These are phyloP conservation scores for Hirundo rustica DNA, from an alignment of 2,797 vertebrate species.

Conservation along the genomic window DNA sequence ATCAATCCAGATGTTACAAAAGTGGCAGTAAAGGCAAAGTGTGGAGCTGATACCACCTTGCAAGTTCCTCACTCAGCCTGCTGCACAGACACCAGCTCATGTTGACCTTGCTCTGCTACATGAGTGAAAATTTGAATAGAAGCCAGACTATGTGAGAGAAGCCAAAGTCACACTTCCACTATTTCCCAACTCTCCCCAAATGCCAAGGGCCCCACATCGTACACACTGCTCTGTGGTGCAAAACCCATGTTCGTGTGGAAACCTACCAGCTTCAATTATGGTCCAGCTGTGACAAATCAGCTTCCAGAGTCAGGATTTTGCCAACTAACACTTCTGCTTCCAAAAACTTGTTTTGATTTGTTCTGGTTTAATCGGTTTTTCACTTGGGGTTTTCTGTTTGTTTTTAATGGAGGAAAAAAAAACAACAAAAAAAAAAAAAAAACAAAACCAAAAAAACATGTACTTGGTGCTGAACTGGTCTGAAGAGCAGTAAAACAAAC, in stretches of 20 bases:
- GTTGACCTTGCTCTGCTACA: not conserved
- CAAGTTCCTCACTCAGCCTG: not conserved
- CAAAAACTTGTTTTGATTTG: not conserved
- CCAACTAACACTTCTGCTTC: not conserved
- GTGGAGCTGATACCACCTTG: not conserved
- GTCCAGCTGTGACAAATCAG: not conserved
- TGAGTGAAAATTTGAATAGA: not conserved
- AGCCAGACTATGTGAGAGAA: not conserved
- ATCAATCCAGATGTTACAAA: not conserved
- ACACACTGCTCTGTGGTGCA: not conserved
- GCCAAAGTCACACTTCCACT: not conserved
- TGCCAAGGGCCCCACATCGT: not conserved
- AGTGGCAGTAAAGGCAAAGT: not conserved
- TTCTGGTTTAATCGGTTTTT: not conserved
- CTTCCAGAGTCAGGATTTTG: not conserved
- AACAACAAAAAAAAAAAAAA: not conserved
- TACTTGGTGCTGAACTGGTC: not conserved
- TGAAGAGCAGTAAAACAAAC: not conserved
- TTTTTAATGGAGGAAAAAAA: not conserved
- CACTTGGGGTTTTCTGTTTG: not conserved
- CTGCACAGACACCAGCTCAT: not conserved
- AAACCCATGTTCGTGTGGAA: not conserved
- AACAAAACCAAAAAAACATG: not conserved
- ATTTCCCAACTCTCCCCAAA: not conserved
- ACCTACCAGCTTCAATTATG: not conserved